These are phyloP conservation scores for Cryptophagus acutangulus DNA, from an alignment of 2,888 invertebrate species.

Conservation along the genomic window DNA sequence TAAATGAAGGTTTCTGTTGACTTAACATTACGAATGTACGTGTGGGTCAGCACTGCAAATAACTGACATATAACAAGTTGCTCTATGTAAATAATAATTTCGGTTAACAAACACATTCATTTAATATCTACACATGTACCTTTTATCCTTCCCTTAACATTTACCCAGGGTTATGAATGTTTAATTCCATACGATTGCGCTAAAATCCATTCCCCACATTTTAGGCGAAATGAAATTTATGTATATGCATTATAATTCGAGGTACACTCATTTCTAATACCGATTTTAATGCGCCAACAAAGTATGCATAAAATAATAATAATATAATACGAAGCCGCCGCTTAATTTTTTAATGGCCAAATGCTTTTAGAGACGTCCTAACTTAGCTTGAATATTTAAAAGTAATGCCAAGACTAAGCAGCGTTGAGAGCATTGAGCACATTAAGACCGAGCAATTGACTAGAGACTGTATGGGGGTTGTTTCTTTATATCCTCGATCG, in stretches of 20 bases:
- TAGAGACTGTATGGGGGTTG: slow-evolving; percentile 38
- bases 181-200: too few relatives aligned
- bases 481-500: too few relatives aligned
- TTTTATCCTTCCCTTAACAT: slow-evolving; percentile 15
- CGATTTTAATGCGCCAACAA: slow-evolving; percentile 44
- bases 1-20: slow-evolving; percentile 39
- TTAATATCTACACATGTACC: slow-evolving; percentile 16
- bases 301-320: slow-evolving; percentile 51
- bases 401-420: slow-evolving; percentile 43
- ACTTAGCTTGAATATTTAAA: slow-evolving; percentile 48
- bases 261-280: slow-evolving; percentile 16
- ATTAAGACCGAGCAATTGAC: slow-evolving; percentile 41
- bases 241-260: slow-evolving; percentile 7
- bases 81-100: slow-evolving; percentile 51
- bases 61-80: slow-evolving; percentile 45
- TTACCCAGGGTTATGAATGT: too few relatives aligned
- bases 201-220: slow-evolving; percentile 9
- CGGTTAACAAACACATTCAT: slow-evolving; percentile 49
- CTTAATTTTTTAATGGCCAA: slow-evolving; percentile 60
- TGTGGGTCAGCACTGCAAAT: slow-evolving; percentile 45
- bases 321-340: slow-evolving; percentile 47
- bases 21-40: slow-evolving; percentile 48
- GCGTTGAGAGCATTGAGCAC: slow-evolving; percentile 33
- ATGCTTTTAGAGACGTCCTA: slow-evolving; percentile 58
- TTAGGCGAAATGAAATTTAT: slow-evolving; percentile 10